Percentiles rank a stretch among this genome's conserved stretches.
Conservation (phyloP, 2,888 invertebrate genomes). For the Drosophila histrio region DNA sequence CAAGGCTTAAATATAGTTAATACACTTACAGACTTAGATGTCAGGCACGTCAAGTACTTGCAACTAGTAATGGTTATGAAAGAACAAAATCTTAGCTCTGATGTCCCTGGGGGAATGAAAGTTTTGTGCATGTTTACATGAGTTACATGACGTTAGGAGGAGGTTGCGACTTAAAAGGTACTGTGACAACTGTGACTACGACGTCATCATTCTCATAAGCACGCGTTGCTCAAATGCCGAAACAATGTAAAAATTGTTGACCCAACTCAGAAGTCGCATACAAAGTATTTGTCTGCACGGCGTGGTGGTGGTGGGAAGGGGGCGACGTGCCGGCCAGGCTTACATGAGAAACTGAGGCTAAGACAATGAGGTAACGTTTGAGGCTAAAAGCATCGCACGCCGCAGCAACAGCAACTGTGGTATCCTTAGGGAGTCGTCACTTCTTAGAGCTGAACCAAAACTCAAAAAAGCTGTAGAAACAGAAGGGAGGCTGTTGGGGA, state of each 20-base stretch:
- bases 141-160: conserved; percentile 14
- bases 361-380: conserved; percentile 68
- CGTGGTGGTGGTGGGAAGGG: background rate
- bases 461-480: background rate
- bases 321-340: conserved; percentile 12
- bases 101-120: conserved; percentile 33
- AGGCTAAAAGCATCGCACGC: conserved; percentile 70
- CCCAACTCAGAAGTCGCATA: conserved; percentile 46
- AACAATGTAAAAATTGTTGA: conserved; percentile 68
- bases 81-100: conserved; percentile 12
- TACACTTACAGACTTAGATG: conserved; percentile 2
- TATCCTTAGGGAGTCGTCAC: conserved; percentile 68
- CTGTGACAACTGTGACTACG: conserved; percentile 17
- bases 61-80: conserved; percentile 53
- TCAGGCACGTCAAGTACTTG: conserved; percentile 31
- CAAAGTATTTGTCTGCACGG: conserved; percentile 2
- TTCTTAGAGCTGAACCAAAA: conserved; percentile 22
- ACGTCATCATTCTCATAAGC: conserved; percentile 54
- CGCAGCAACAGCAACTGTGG: conserved; percentile 17
- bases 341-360: conserved; percentile 22
- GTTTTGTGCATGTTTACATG: conserved; percentile 30
- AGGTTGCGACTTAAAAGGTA: conserved; percentile 25
- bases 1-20: conserved; percentile 10
- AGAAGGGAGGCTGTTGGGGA: background rate
- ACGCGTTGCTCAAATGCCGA: conserved; percentile 54